Evolutionary conservation across 2,888 invertebrate species (phyloP).

Genomic region (Aphidius colemani): DNA sequence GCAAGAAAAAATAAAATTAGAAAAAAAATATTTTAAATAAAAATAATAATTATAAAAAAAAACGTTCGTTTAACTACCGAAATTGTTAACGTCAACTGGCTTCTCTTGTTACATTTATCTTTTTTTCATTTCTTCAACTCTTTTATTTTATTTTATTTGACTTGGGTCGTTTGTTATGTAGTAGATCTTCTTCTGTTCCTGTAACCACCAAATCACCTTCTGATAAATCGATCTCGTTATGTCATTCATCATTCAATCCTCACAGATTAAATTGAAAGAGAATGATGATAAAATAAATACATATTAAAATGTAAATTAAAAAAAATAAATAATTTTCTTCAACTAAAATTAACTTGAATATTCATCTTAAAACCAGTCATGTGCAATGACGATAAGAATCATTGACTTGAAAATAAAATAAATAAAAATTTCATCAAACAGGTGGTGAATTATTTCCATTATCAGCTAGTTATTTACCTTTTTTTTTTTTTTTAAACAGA

Average conservation of each 20-base stretch:
- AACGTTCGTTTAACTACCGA: slow-evolving; percentile 32
- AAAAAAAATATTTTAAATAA: background rate
- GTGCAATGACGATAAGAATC: too few relatives aligned
- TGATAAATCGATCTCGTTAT: slow-evolving; percentile 23
- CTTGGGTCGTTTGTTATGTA: background rate
- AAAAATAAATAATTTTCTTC: too few relatives aligned
- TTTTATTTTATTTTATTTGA: slow-evolving; percentile 14
- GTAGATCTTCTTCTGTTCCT: background rate
- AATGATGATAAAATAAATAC: background rate
- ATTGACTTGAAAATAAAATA: too few relatives aligned
- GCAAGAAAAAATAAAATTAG: background rate
- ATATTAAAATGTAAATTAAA: background rate
- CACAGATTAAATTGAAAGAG: slow-evolving; percentile 20
- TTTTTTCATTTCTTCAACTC: slow-evolving; percentile 20
- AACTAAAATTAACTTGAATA: too few relatives aligned
- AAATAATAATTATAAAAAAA: background rate
- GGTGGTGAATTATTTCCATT: too few relatives aligned
- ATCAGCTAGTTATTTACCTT: too few relatives aligned
- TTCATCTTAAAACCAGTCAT: too few relatives aligned
- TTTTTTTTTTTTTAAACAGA: too few relatives aligned
- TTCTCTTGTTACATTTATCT: slow-evolving; percentile 35
- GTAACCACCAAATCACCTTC: slow-evolving; percentile 1
- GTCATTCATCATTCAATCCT: slow-evolving; percentile 19
- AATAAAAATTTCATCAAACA: too few relatives aligned
- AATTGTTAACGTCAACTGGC: slow-evolving; percentile 34